Percentiles rank a stretch among this genome's conserved stretches.
phyloP scores from a whole-genome alignment of 2,797 vertebrate species.

The Trachurus trachurus region DNA sequence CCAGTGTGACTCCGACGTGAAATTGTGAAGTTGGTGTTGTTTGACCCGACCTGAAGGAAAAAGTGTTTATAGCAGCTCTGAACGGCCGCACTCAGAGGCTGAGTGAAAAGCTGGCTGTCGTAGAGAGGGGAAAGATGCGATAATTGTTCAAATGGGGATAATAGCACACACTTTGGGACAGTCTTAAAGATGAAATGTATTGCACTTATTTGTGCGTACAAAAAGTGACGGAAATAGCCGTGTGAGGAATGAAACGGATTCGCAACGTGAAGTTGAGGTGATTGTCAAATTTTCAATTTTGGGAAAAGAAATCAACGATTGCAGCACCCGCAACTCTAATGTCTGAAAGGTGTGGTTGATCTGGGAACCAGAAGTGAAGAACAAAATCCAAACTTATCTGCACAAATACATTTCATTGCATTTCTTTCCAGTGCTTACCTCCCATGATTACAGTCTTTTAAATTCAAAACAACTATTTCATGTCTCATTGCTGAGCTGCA shows the following conservation, averaged over 20 bases:
- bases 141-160: conserved; percentile 11
- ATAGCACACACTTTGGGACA: neutral
- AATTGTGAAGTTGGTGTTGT: neutral
- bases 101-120: neutral
- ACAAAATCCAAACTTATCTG: neutral
- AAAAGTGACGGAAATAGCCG: neutral
- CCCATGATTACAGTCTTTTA: no score
- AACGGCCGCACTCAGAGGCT: neutral
- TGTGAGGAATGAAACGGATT: neutral
- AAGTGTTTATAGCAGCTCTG: neutral
- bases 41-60: neutral
- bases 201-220: neutral
- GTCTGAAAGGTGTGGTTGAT: neutral
- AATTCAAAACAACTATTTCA: neutral
- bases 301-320: neutral
- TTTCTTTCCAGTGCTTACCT: neutral
- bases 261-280: neutral
- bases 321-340: neutral
- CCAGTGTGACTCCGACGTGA: neutral
- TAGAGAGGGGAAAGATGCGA: neutral
- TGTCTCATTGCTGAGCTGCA: neutral
- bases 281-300: neutral
- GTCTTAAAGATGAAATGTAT: neutral
- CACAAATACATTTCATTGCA: neutral
- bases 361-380: neutral